Percentiles rank a stretch among this genome's conserved stretches.
phyloP scores from a whole-genome alignment of 2,113 vertebrate genomes.

The Hippotragus niger region DNA sequence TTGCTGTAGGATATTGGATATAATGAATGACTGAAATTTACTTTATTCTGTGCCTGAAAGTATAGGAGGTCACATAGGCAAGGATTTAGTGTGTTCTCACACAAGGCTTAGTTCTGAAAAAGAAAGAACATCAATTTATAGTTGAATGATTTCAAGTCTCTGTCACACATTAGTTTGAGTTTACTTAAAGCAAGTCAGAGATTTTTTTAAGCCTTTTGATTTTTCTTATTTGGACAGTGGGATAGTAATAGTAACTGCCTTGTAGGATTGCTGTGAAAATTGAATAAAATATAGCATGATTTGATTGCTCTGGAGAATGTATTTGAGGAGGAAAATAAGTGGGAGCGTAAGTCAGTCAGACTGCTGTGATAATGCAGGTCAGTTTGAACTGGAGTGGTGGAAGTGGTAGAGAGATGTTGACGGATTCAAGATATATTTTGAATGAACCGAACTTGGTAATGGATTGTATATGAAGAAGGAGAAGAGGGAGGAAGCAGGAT shows the following conservation, averaged over 20 bases:
- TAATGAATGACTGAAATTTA: background rate
- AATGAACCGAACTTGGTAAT: background rate
- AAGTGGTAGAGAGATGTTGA: background rate
- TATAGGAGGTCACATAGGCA: background rate
- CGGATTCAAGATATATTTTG: background rate
- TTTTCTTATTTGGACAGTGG: constrained; percentile 7
- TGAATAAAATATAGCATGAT: background rate
- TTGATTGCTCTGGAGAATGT: background rate
- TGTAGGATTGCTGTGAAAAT: background rate
- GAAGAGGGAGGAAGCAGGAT: background rate
- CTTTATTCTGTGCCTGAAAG: background rate
- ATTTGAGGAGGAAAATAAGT: background rate
- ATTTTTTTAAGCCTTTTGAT: background rate
- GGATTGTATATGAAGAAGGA: background rate
- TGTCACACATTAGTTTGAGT: background rate
- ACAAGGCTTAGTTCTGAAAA: background rate
- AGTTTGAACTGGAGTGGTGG: background rate
- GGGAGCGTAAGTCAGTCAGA: background rate
- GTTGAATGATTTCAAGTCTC: background rate
- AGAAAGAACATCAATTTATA: background rate
- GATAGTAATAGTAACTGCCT: background rate
- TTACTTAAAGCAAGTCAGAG: background rate
- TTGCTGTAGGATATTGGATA: background rate
- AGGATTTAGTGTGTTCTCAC: background rate
- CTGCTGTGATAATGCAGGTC: background rate